A percentile compares a stretch with the other conserved stretches of the same genome.
These are phyloP conservation scores for Zosterops lateralis DNA, from an alignment of 2,113 vertebrate genomes.

Conservation along the genomic window DNA sequence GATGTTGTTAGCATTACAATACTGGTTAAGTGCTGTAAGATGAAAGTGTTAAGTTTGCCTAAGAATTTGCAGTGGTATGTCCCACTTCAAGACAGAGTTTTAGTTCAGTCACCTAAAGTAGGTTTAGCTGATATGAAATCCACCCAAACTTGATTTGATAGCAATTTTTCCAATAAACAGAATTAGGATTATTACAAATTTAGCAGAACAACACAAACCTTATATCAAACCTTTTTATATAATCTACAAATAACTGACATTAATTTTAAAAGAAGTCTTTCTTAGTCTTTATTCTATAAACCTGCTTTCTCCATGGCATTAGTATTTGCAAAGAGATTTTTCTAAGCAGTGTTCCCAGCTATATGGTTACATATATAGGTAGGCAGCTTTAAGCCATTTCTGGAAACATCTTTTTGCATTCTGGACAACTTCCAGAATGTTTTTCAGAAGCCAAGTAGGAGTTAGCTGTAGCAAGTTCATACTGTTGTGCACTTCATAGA, in stretches of 20 bases:
- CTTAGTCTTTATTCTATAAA: not conserved
- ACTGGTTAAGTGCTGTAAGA: not conserved
- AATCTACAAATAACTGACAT: not conserved
- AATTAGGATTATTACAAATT: not conserved
- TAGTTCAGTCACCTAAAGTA: not conserved
- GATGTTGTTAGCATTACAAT: not conserved
- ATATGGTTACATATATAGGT: not conserved
- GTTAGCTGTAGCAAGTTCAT: constrained; percentile 37
- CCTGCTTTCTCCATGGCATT: not conserved
- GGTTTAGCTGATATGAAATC: not conserved
- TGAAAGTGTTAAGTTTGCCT: not conserved
- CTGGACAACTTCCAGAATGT: not conserved
- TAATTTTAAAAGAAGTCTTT: not conserved
- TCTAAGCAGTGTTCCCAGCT: not conserved
- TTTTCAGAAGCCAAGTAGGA: not conserved
- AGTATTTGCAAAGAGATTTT: not conserved
- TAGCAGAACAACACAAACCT: not conserved
- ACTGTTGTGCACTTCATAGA: not conserved
- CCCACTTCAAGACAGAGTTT: not conserved
- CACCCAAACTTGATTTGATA: not conserved
- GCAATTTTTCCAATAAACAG: not conserved
- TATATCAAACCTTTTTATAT: not conserved
- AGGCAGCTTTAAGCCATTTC: not conserved
- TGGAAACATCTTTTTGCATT: not conserved
- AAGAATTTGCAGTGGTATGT: not conserved